phyloP scores from a whole-genome alignment of 2,888 invertebrate genomes.

The Choristoneura rosaceana region DNA sequence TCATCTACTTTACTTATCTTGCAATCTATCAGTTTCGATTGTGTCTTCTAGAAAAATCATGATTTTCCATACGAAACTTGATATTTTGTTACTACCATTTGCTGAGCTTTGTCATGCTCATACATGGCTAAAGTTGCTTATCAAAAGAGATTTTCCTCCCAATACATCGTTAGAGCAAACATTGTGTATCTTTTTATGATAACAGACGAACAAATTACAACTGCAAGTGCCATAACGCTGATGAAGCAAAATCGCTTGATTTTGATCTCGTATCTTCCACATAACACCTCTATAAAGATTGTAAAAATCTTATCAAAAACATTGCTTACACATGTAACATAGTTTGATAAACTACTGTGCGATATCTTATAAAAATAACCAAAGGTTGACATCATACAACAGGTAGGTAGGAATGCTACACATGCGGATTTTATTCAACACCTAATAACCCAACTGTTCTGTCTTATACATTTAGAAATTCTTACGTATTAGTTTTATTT shows the following conservation, averaged over 20 bases:
- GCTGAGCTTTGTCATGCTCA: too few species aligned
- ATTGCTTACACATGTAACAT: conserved; percentile 37
- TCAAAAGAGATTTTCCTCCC: not conserved
- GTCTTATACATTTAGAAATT: too few species aligned
- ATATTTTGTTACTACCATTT: not conserved
- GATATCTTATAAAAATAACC: conserved; percentile 26
- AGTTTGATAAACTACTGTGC: conserved; percentile 46
- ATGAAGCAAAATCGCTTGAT: conserved; percentile 17
- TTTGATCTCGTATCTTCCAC: conserved; percentile 24
- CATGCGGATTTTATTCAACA: not conserved
- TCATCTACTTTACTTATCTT: too few species aligned
- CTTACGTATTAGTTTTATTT: not conserved
- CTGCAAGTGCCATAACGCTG: not conserved
- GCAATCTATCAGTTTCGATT: too few species aligned
- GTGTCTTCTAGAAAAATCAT: too few species aligned
- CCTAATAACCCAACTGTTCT: too few species aligned
- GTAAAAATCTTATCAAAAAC: conserved; percentile 37
- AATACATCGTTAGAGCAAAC: not conserved
- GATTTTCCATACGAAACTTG: not conserved
- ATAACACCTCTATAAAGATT: conserved; percentile 24
- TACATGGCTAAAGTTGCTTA: not conserved
- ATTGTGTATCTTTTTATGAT: not conserved
- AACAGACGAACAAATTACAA: not conserved
- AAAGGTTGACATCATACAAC: conserved; percentile 7
- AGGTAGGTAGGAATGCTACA: not conserved